Base-by-base conservation (phyloP, 2,797 vertebrate genomes). In the Sebastes melanostomus region DNA sequence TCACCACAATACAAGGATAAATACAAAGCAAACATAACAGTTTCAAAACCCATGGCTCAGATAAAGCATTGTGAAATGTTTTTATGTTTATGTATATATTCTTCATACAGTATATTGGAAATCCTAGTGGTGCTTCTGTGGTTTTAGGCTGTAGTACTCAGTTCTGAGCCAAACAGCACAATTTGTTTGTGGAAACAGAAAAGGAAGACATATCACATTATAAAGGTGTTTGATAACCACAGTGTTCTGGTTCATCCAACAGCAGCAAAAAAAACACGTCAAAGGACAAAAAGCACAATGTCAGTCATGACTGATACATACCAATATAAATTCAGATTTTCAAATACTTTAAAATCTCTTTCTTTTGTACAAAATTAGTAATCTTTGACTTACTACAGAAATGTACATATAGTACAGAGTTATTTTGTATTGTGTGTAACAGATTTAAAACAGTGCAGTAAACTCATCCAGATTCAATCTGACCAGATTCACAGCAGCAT, bases 341-440 rank as follows among this genome's bases (percentile, higher is more conserved):
- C 13, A 32, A 42, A 27, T 72, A 3, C 16, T n/a, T 55, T 10
- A 20, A 30, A 68, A 59, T 29, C 3, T 67, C 29, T 22, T 12
- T 30, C 50, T 29, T 76, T 34, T 60, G 13, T 66, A 81, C 20
- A 76, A 81, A 71, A 71, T 42, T 2, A 18, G 22, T 75, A 3
- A 20, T 38, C 27, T 55, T 50, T 69, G 11, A 69, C 14, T 22
- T 16, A 46, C 13, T 6, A 42, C 54, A 70, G 32, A 63, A 22
- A 71, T 55, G 14, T 30, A 55, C 32, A 70, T 36, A 36, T 52
- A 54, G 11, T 50, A 50, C 13, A 61, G 20, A 29, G 59, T 61
- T 25, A 29, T 11, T 54, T 54, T 46, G 14, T 46, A 46, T 46
- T 46, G 42, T 46, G 20, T 55, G 52, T 55, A 24, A 22, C 52